Base-by-base conservation (phyloP, 2,888 invertebrate genomes). In the Agrotis ipsilon region DNA sequence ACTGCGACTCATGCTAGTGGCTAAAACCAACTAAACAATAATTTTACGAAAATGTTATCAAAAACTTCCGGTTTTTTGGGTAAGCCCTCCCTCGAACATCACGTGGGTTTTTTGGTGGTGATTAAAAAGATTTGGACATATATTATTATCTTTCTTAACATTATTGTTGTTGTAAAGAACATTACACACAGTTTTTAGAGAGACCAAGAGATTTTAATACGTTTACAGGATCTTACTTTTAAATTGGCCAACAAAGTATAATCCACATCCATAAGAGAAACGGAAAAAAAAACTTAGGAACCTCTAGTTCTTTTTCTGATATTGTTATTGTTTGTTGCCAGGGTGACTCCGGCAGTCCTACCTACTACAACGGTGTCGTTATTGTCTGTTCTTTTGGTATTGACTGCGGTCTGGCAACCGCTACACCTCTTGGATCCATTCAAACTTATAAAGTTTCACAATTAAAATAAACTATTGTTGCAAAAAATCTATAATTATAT, bases 281-380 rank as follows among this genome's bases (percentile, higher is more conserved):
- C 39, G 39, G 39, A 11, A 11, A 39, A 32, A 32, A 7, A 9
- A 9, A 11, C 39, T 39, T 39, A 9, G 11, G 39, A 39, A 39
- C 39, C 39, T 11, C 11, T 11, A 39, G 39, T 32, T 32, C 32
- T 32, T 32, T 32, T n/a, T 39, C 1, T 27, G 39, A 39, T 39
- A 4, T 39, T 39, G 39, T 9, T 11, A 9, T 11, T 39, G 7
- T n/a, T n/a, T n/a, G n/a, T n/a, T 92, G 92, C 85, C 85, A 85
- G 65, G 90, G 88, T 59, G 92, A 93, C 78, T 89, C 90, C 19
- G 93, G 93, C 3, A 90, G 93, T 63, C 92, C 92, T 19, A 88
- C 92, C 32, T 86, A 90, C 81, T 92, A 92, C 83, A 88, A 90
- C 70, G 70, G 79, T 45, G 79, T 90, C 14, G 80, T 92, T 39